These are phyloP conservation scores for Alviniconcha marisindica DNA, from an alignment of 1,140 invertebrate species.

Conservation along the genomic window DNA sequence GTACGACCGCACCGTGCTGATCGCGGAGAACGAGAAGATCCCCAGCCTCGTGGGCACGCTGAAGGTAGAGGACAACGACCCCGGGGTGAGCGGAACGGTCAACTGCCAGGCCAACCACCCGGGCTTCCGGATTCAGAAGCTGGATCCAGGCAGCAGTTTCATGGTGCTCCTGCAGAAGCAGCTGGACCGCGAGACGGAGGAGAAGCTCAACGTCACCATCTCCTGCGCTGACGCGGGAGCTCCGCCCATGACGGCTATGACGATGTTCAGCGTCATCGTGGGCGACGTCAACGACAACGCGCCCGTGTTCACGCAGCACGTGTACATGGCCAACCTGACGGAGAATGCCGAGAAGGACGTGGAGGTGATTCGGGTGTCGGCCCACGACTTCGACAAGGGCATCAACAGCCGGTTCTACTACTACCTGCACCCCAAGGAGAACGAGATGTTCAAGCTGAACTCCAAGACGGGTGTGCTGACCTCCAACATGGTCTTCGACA, in stretches of 20 bases:
- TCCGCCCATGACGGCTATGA: conserved; percentile 47
- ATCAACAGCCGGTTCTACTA: conserved; percentile 78
- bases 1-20: conserved; percentile 39
- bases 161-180: conserved; percentile 51
- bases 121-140: conserved; percentile 50
- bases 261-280: conserved; percentile 54
- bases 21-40: conserved; percentile 41
- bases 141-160: conserved; percentile 49
- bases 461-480: conserved; percentile 85
- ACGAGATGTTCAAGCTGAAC: conserved; percentile 83
- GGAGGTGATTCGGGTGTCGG: conserved; percentile 54
- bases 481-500: conserved; percentile 88
- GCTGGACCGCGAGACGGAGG: conserved; percentile 60
- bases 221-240: conserved; percentile 59
- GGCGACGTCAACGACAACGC: conserved; percentile 64
- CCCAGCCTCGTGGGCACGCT: conserved; percentile 42
- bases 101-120: conserved; percentile 44
- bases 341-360: conserved; percentile 44
- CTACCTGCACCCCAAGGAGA: conserved; percentile 50
- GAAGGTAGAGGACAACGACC: conserved; percentile 54
- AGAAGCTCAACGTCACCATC: conserved; percentile 50
- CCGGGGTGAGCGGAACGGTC: conserved; percentile 54
- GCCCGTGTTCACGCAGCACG: conserved; percentile 53
- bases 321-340: conserved; percentile 54
- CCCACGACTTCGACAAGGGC: conserved; percentile 78